Evolutionary conservation across 2,797 vertebrate species (phyloP), one percentile per base, ranked within the genome.

Genomic region (Peromyscus attwateri): DNA sequence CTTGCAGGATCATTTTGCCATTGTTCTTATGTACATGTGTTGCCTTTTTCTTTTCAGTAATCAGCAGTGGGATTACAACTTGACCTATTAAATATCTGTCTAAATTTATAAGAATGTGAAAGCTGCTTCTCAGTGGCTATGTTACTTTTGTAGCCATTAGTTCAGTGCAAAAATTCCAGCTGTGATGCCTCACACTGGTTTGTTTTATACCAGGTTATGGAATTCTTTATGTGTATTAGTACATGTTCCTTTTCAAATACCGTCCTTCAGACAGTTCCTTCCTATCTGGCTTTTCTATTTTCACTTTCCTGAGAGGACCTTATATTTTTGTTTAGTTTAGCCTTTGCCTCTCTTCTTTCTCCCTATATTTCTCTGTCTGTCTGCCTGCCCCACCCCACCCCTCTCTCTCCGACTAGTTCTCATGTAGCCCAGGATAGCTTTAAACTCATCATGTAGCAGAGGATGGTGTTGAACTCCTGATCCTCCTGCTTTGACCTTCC

Each of bases 21-120:
- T 81, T 37, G n/a, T 95, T 71, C 77, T 16, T 66, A 46, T 82
- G 27, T 79, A 57, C 2, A 3, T 93, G 66, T 4, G 60, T 82
- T 11, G 70, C 6, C 66, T 84, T 40, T 16, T 89, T 82, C 57
- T 91, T 92, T 57, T 92, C 77, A 17, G 52, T 64, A 94, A 90
- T 37, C 40, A 73, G 5, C n/a, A 31, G 6, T 83, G 27, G 8
- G 87, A 83, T 68, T 87, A 1, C 23, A 83, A 21, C 21, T 49
- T 92, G 25, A 66, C 80, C 57, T 62, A 43, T 34, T 70, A 52
- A 34, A 29, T 64, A 46, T 31, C 1, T 21, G 12, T 82, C 46
- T 31, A 62, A 75, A 64, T 62, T 75, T 77, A 37, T 57, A 82
- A 92, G 52, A 76, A 87, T 81, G 27, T 1, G 14, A 80, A 88